Percentiles rank a stretch among this genome's conserved stretches.
These are phyloP conservation scores for Germaria angustata DNA, from an alignment of 2,888 invertebrate genomes.

Conservation along the genomic window DNA sequence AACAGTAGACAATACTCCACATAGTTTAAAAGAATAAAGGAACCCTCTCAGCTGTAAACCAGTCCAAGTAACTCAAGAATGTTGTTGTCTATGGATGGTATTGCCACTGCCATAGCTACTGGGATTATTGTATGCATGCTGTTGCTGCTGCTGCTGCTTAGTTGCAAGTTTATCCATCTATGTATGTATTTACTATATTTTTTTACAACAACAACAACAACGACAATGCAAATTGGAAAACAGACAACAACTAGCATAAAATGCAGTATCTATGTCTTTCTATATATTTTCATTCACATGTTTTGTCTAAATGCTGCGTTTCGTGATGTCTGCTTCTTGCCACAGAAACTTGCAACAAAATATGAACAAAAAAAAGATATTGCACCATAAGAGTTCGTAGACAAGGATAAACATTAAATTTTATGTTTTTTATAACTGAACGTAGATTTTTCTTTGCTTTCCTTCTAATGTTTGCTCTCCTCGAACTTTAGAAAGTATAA, in stretches of 20 bases:
- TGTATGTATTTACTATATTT: slow-evolving; percentile 43
- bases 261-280: slow-evolving; percentile 31
- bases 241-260: slow-evolving; percentile 12
- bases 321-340: slow-evolving; percentile 4
- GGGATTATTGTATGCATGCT: slow-evolving; percentile 26
- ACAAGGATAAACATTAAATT: slow-evolving; percentile 50
- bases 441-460: not conserved
- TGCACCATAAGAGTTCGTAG: slow-evolving; percentile 9
- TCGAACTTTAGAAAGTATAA: slow-evolving; percentile 25
- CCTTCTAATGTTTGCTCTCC: not conserved
- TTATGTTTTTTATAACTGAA: slow-evolving; percentile 25
- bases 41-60: slow-evolving; percentile 55
- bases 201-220: slow-evolving; percentile 31
- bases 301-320: slow-evolving; percentile 15
- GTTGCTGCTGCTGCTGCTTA: slow-evolving; percentile 23
- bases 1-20: not conserved
- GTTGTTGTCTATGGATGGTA: slow-evolving; percentile 20
- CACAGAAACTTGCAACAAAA: slow-evolving; percentile 21
- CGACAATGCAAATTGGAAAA: not conserved
- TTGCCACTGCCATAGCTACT: slow-evolving; percentile 31
- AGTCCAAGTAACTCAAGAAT: slow-evolving; percentile 49
- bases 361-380: slow-evolving; percentile 1
- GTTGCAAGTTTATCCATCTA: slow-evolving; percentile 29
- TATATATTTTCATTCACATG: slow-evolving; percentile 5
- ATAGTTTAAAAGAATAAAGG: slow-evolving; percentile 8